Evolutionary conservation across 2,113 vertebrate genomes (phyloP).

Genomic region (Pachyramphus minor): DNA sequence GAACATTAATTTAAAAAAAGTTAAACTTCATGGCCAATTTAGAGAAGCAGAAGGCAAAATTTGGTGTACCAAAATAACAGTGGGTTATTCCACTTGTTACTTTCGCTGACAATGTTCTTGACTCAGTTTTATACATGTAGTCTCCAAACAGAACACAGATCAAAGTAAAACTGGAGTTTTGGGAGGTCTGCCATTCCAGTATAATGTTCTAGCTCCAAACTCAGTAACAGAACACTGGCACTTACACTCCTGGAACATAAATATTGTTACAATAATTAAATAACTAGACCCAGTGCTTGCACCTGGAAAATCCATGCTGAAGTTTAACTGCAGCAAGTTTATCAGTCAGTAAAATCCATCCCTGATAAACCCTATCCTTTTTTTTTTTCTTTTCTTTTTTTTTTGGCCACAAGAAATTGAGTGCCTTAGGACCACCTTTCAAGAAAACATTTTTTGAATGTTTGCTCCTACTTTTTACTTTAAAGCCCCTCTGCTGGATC

Average conservation of each 20-base stretch:
- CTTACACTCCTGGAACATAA: neutral
- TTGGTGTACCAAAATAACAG: neutral
- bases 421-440: neutral
- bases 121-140: neutral
- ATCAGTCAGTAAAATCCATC: neutral
- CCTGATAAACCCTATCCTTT: neutral
- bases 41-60: slow-evolving; percentile 5
- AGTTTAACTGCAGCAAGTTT: neutral
- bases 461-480: neutral
- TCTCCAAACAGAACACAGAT: neutral
- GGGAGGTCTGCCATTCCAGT: neutral
- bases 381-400: rapidly evolving
- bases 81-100: neutral
- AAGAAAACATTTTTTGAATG: neutral
- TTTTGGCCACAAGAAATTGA: rapidly evolving
- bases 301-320: neutral
- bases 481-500: neutral
- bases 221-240: neutral
- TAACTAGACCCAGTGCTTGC: neutral
- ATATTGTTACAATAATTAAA: neutral
- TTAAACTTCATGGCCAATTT: neutral
- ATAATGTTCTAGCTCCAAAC: neutral
- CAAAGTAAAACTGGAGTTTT: neutral
- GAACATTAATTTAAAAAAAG: neutral
- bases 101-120: neutral